phyloP scores from a whole-genome alignment of 2,888 invertebrate genomes.

The Eupithecia abbreviata region DNA sequence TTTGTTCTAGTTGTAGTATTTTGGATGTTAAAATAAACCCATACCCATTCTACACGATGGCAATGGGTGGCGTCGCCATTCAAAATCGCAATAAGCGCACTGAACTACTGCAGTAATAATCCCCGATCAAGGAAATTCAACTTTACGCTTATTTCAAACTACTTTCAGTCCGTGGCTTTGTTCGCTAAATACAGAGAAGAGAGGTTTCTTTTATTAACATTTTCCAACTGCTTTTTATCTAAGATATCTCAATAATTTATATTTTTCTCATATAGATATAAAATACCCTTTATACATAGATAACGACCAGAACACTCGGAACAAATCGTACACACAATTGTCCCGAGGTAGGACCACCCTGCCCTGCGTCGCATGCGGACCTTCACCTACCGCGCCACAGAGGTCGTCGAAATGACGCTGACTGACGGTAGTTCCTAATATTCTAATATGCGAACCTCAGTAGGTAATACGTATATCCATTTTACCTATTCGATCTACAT shows the following conservation, averaged over 20 bases:
- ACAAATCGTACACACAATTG: no score
- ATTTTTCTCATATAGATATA: no score
- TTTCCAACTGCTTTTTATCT: no score
- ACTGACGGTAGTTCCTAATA: no score
- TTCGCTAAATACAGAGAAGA: background rate
- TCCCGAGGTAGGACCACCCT: no score
- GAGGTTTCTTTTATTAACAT: background rate
- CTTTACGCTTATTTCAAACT: constrained; percentile 12
- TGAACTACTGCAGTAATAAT: constrained; percentile 8
- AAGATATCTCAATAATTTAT: no score
- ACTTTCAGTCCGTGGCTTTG: constrained; percentile 9
- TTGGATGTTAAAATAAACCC: background rate
- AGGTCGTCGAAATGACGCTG: no score
- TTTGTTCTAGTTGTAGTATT: no score
- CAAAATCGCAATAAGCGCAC: constrained; percentile 1
- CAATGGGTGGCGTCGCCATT: background rate
- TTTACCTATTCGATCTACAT: background rate
- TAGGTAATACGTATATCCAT: background rate
- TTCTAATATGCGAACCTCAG: background rate
- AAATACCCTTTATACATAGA: no score
- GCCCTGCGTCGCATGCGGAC: no score
- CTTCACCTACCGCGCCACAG: no score
- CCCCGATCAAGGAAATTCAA: constrained; percentile 12
- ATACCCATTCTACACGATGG: background rate
- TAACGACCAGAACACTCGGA: no score